Base-by-base conservation (phyloP, 2,888 invertebrate species). In the Microctonus aethiopoides region DNA sequence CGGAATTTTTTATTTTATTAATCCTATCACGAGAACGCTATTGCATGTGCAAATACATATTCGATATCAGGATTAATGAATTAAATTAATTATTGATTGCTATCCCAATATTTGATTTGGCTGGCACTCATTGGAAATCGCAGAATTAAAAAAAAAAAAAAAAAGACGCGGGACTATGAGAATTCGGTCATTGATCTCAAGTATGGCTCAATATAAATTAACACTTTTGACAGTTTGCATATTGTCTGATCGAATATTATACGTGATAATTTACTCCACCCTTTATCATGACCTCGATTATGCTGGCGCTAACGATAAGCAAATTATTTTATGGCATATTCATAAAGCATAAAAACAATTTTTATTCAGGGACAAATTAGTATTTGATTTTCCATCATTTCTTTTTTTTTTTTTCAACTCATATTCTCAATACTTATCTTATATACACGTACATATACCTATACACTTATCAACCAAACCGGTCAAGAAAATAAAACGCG, bases 401-500 rank as follows among this genome's bases (percentile, higher is more conserved):
- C 3, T 6, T 6, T 41, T 41, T 6, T 41, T 41, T 41, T 41
- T 6, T 13, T n/a, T n/a, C n/a, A n/a, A n/a, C n/a, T n/a, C n/a
- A n/a, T n/a, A n/a, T n/a, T n/a, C n/a, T n/a, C n/a, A n/a, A 52
- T 52, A 10, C 10, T 24, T 52, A 20, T n/a, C 24, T 22, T 20
- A 22, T 6, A 24, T 24, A n/a, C 6, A 20, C 39, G n/a, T 39
- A n/a, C n/a, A 13, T 39, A 39, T n/a, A 39, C 39, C 39, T n/a
- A 13, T 39, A 39, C 5, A 39, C 39, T 61, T 61, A 61, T 61
- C 41, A 41, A 24, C 24, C 26, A 22, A 61, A 61, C 61, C 61
- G 41, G 61, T 61, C 36, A n/a, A 39, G 61, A 61, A 39, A 61
- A 36, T 61, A 26, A 61, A 41, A 61, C n/a, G 56, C 22, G 26